Evolutionary conservation across 1,140 invertebrate species (phyloP).

Genomic region (Phymastichus coffea): DNA sequence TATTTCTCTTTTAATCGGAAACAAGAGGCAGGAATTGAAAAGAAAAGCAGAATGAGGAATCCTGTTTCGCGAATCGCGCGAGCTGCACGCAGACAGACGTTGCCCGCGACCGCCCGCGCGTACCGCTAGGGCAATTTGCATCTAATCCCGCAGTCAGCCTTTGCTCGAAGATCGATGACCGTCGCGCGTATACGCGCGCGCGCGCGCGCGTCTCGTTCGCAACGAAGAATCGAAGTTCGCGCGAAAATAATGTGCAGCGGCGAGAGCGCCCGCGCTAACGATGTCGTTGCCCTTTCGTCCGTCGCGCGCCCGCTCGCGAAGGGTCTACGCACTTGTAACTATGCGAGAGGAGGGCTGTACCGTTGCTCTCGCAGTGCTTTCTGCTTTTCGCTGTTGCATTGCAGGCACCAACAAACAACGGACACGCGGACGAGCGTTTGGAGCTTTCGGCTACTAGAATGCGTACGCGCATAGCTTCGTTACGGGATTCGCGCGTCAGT

Average conservation of each 20-base stretch:
- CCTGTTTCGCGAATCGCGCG: too few species aligned
- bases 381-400: too few species aligned
- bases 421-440: too few species aligned
- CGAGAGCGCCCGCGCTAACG: not conserved
- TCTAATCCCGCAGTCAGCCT: constrained; percentile 26
- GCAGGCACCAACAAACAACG: too few species aligned
- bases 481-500: constrained; percentile 22
- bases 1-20: too few species aligned
- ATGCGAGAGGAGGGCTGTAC: constrained; percentile 25
- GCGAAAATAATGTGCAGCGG: not conserved
- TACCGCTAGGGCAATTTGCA: constrained; percentile 32
- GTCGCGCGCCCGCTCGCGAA: too few species aligned
- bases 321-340: constrained; percentile 27
- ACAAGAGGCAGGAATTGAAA: too few species aligned
- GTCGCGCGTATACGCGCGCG: not conserved
- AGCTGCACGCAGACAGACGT: too few species aligned
- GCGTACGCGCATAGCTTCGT: too few species aligned
- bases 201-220: too few species aligned
- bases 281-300: constrained; percentile 28
- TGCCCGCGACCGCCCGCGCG: not conserved
- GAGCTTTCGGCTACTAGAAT: too few species aligned
- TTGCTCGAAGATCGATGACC: constrained; percentile 21
- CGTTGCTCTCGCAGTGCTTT: not conserved
- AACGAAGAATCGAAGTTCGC: constrained; percentile 8
- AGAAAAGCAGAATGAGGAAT: too few species aligned